Evolutionary conservation across 1,140 invertebrate genomes (phyloP), one percentile per base, ranked within the genome.

Genomic region (Eumeta japonica): DNA sequence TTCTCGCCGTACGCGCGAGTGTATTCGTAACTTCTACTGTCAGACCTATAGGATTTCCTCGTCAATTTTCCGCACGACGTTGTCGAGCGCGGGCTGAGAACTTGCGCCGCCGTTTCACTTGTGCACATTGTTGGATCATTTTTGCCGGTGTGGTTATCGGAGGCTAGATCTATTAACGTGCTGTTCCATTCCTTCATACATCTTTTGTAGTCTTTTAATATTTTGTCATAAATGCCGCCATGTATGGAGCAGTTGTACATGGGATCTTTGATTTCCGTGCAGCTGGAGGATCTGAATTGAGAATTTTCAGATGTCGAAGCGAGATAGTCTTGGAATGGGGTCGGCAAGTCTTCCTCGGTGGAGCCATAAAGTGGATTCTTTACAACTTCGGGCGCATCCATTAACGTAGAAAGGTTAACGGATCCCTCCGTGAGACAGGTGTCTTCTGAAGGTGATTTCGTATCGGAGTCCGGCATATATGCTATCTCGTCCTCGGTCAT

Each of bases 101-200:
- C 53, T 45, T 62, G 63, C 40, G 56, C 62, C n/a, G 62, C 53
- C 2, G 55, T 57, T 32, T 64, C 64, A 36, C 59, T 74, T 32
- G 24, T 50, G 41, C 51, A 62, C 34, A 56, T 43, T 3, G 56
- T 58, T 10, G 58, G 62, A 18, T 43, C 43, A 41, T 43, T 55
- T 37, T 55, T 64, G 35, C 43, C 43, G 13, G 50, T 51, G 43
- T 63, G 56, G 1, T 52, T 53, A 18, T 42, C 38, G n/a, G 66
- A 58, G 3, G 67, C 57, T 52, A 75, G 68, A 38, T 75, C 64
- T 20, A 55, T 51, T 28, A 76, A 55, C 10, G 66, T 71, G 38
- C 60, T 56, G 40, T 77, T 76, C 72, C 75, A 77, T 45, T 73
- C 68, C 27, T 68, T 75, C 70, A 76, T 77, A 49, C 74, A 70